Conservation (phyloP, 2,797 vertebrate species). For the Neosilurus hyrtlii region DNA sequence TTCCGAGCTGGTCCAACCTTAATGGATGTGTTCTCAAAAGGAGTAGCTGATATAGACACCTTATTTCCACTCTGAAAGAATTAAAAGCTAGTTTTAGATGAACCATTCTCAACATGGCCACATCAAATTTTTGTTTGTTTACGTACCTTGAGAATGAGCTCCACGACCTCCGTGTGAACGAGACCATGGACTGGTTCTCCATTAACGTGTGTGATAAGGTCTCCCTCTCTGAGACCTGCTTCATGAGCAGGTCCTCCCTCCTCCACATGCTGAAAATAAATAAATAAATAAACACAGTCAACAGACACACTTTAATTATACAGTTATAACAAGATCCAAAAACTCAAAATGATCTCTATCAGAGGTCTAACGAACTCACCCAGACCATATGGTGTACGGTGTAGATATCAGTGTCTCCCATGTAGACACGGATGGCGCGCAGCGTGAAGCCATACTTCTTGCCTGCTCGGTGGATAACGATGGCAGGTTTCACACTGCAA, state of each 20-base stretch:
- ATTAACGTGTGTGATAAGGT: constrained; percentile 96
- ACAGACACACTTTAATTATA: constrained; percentile 4
- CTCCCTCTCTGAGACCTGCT: constrained; percentile 88
- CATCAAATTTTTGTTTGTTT: not conserved
- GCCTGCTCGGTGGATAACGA: constrained; percentile 87
- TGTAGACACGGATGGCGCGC: constrained; percentile 93
- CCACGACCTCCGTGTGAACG: constrained; percentile 96
- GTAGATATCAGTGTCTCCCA: constrained; percentile 95
- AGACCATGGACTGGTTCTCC: constrained; percentile 91
- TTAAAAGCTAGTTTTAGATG: not conserved
- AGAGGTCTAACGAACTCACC: constrained; percentile 74
- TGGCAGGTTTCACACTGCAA: constrained; percentile 79
- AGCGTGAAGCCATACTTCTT: constrained; percentile 98
- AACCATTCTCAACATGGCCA: not conserved
- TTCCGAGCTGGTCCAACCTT: constrained; percentile 93
- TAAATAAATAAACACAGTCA: not conserved
- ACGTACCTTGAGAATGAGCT: constrained; percentile 93
- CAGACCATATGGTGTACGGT: constrained; percentile 97
- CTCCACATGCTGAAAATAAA: constrained; percentile 83
- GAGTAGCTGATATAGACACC: constrained; percentile 91
- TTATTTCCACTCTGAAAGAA: constrained; percentile 86
- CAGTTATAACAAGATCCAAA: constrained; percentile 1
- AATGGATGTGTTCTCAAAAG: constrained; percentile 96
- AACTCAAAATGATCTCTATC: constrained; percentile 3
- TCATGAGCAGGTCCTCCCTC: constrained; percentile 87